Conservation (phyloP, 2,888 invertebrate genomes). For the Trissoscelio sp. region DNA sequence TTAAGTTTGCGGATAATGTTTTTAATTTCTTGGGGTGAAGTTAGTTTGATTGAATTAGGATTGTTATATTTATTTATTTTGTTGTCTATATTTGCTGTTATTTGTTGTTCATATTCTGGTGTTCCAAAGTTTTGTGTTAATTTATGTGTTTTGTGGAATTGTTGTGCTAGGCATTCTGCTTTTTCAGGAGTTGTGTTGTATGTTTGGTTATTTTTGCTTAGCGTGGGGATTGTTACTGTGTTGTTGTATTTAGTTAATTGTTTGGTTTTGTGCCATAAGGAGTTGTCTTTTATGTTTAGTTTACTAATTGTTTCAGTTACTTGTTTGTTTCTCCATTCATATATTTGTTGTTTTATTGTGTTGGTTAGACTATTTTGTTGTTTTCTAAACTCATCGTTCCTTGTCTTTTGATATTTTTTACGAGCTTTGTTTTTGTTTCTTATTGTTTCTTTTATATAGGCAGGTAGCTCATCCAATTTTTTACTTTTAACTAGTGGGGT, state of each 20-base stretch:
- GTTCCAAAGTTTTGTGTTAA: background rate
- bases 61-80: background rate
- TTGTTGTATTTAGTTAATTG: background rate
- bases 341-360: background rate
- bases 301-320: background rate
- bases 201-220: background rate
- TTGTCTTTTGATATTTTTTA: no score
- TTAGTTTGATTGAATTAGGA: background rate
- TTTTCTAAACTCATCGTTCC: background rate
- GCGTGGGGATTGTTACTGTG: no score
- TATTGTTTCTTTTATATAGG: no score
- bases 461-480: no score
- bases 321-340: background rate
- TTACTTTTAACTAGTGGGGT: no score
- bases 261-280: background rate
- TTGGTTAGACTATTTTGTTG: background rate
- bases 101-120: no score
- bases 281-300: background rate
- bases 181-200: background rate
- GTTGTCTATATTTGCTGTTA: background rate
- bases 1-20: conserved; percentile 4
- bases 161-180: background rate
- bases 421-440: background rate
- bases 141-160: background rate
- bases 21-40: conserved; percentile 11